Evolutionary conservation across 2,113 vertebrate genomes (phyloP).

Genomic region (Actenoides hombroni): DNA sequence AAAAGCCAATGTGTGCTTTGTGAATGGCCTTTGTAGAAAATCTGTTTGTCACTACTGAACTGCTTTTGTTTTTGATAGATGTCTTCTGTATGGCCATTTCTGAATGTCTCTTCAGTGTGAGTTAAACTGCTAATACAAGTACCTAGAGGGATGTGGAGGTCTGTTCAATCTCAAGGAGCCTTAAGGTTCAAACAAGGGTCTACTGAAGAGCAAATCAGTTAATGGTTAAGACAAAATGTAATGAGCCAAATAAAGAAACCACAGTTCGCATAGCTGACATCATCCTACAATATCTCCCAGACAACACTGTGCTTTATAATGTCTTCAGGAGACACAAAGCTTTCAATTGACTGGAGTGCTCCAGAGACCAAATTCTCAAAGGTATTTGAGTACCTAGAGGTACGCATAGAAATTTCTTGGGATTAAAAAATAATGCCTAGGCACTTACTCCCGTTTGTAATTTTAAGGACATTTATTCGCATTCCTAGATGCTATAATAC

Average conservation of each 20-base stretch:
- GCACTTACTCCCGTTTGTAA: background rate
- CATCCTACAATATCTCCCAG: constrained; percentile 74
- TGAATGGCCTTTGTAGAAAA: constrained; percentile 61
- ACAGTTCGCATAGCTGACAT: constrained; percentile 77
- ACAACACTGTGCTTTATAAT: constrained; percentile 65
- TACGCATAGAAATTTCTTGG: background rate
- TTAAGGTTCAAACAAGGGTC: constrained; percentile 70
- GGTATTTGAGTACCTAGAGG: background rate
- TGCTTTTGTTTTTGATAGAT: constrained; percentile 66
- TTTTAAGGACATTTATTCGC: background rate
- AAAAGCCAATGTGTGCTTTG: constrained; percentile 33
- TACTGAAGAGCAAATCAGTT: constrained; percentile 69
- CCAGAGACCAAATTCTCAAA: constrained; percentile 22
- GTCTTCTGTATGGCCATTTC: constrained; percentile 59
- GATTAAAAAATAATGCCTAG: background rate
- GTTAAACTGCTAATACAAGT: constrained; percentile 64
- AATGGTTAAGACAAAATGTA: constrained; percentile 72
- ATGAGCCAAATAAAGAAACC: constrained; percentile 74
- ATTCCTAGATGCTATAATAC: background rate
- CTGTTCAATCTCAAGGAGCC: constrained; percentile 76
- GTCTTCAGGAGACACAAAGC: constrained; percentile 58
- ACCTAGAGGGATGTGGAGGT: constrained; percentile 69
- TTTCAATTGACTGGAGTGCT: constrained; percentile 57
- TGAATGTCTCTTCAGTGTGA: constrained; percentile 73
- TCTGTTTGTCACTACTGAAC: constrained; percentile 68